These are phyloP conservation scores for Rhegmatorhina hoffmannsi DNA, from an alignment of 2,113 vertebrate genomes.

Conservation along the genomic window DNA sequence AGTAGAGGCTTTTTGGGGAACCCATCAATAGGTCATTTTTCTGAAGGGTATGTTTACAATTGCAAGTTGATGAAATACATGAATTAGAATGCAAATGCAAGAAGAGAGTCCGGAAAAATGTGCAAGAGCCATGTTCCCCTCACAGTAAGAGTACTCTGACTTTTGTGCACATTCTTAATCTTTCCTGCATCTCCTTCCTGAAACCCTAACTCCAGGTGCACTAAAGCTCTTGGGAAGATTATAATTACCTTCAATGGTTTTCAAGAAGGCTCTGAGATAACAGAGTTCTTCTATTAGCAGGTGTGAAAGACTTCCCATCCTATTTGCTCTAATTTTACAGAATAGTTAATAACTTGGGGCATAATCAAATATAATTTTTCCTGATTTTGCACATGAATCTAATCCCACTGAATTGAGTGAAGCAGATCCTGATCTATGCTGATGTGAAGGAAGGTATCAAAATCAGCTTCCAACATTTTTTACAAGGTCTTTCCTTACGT, in stretches of 20 bases:
- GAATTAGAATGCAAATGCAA: conserved; percentile 28
- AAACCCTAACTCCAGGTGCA: background rate
- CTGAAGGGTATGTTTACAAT: conserved; percentile 19
- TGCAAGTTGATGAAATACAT: background rate
- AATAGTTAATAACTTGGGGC: background rate
- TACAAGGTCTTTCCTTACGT: background rate
- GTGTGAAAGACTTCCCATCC: background rate
- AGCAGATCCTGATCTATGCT: background rate
- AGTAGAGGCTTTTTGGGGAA: background rate
- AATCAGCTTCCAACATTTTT: background rate
- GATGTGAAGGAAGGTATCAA: background rate
- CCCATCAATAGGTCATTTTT: conserved; percentile 34
- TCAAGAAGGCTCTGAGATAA: background rate
- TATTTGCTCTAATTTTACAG: background rate
- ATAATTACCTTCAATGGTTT: background rate
- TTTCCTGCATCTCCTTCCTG: background rate
- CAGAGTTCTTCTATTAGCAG: background rate
- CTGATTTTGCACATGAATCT: conserved; percentile 1
- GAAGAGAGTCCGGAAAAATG: background rate
- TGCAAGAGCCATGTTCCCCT: background rate
- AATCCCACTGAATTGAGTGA: background rate
- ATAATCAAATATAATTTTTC: conserved; percentile 21
- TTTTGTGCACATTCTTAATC: background rate
- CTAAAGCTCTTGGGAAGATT: conserved; percentile 9
- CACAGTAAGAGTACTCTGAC: background rate